Evolutionary conservation across 2,888 invertebrate species (phyloP), one percentile per base, ranked within the genome.

Genomic region (Drosophila monieri): DNA sequence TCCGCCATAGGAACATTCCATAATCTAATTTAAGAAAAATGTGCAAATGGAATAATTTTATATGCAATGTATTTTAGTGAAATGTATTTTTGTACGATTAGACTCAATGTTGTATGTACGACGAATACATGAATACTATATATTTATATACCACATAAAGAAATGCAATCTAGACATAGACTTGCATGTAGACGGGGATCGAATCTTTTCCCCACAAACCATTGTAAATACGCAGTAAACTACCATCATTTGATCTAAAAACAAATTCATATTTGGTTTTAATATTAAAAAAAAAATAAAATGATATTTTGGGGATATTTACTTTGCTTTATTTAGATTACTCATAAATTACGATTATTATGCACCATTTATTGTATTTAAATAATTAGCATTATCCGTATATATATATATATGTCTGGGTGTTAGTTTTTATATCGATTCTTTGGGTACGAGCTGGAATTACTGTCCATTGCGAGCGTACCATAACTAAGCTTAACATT

Each of bases 61-160:
- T 85, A 81, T 65, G 86, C 68, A 68, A 69, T 72, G 78, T 74
- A 86, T 86, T 88, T 84, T 88, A 85, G 88, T 80, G 68, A 86
- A 85, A 88, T 84, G 88, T 85, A 88, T 85, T 85, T 85, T 85
- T 85, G 72, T 85, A 88, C 77, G 77, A 85, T 83, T 43, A 32
- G 51, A 69, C 39, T 54, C 49, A 44, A 62, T 55, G 62, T 71
- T 66, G 64, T 62, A 49, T 49, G 49, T 56, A 67, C 69, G 69
- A 67, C 69, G 69, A 52, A 35, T 54, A 49, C 53, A 44, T 49
- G 32, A 52, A 70, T 35, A 27, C 27, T 30, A 48, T 66, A 55
- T 53, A 48, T 74, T 43, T 67, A 41, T 67, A 41, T 51, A 55
- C n/a, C 46, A 35, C 44, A 35, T 58, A 60, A 70, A 49, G 58